Evolutionary conservation across 2,888 invertebrate genomes (phyloP), one percentile per base, ranked within the genome.

Genomic region (Cetonia aurata): DNA sequence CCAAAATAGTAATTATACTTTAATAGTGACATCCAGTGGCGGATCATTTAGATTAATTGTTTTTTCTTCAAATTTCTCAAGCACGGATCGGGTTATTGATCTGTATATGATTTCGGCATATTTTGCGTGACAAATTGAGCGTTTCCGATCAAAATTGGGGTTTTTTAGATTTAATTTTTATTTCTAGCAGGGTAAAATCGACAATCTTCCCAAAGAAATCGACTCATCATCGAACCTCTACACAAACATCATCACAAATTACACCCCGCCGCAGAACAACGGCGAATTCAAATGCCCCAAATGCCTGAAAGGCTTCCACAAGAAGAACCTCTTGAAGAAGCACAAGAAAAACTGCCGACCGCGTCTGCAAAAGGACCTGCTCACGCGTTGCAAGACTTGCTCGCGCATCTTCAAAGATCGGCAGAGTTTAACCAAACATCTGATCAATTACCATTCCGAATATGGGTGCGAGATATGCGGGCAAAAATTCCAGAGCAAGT

Each of bases 341-440:
- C 89, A 89, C 77, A 86, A 87, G 81, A 89, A 88, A 74, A 88
- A 88, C 72, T 89, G 89, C 77, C 79, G 83, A 33, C 84, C 82
- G 1, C 80, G 79, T 25, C 76, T 83, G 46, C 88, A 88, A 74
- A 88, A 88, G 74, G 87, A 88, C 77, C 75, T 87, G n/a, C 75
- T 87, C 13, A 87, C 87, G 1, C 85, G 86, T 1, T 89, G 89
- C 75, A 86, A 88, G 69, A 86, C 87, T 6, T 89, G 89, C 77
- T 84, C 86, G 70, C 85, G 88, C 62, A 87, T 88, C 59, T 88
- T 88, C 75, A 87, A 88, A 74, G 87, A 88, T 74, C 83, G 87
- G 1, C 87, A 88, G 37, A 87, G 87, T 71, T 76, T 88, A 0
- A 85, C 87, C 59, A 88, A 88, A 67, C 88, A 88, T 72, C 80